Evolutionary conservation across 2,888 invertebrate species (phyloP).

Genomic region (Archaeoteleia sp.): DNA sequence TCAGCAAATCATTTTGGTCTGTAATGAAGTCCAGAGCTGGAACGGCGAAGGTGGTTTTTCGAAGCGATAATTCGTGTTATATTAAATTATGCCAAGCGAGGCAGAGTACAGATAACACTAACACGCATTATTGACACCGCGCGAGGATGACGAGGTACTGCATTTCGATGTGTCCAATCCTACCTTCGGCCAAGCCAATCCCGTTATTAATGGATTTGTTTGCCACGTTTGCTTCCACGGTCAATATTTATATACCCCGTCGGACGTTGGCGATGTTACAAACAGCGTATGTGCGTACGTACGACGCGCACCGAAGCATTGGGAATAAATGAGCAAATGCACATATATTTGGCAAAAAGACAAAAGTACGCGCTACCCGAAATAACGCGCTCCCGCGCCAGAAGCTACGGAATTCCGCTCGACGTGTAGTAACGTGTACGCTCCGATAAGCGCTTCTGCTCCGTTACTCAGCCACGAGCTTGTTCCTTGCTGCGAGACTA

Average conservation of each 20-base stretch:
- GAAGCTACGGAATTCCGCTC: conserved; percentile 49
- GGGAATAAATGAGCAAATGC: conserved; percentile 64
- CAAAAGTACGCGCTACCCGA: conserved; percentile 60
- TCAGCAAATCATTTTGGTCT: too few relatives aligned
- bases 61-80: conserved; percentile 40
- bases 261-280: conserved; percentile 59
- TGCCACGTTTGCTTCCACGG: conserved; percentile 64
- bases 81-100: conserved; percentile 46
- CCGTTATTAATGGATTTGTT: conserved; percentile 72
- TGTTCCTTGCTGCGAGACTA: conserved; percentile 38
- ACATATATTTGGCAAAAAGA: conserved; percentile 65
- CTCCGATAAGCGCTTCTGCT: conserved; percentile 38
- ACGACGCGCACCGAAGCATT: conserved; percentile 32
- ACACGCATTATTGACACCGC: conserved; percentile 43
- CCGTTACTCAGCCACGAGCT: conserved; percentile 50
- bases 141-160: conserved; percentile 18
- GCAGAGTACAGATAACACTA: conserved; percentile 27
- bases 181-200: conserved; percentile 61
- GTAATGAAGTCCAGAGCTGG: too few relatives aligned
- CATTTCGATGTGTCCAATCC: conserved; percentile 33
- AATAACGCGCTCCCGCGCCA: conserved; percentile 43
- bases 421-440: conserved; percentile 39
- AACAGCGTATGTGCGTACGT: conserved; percentile 39
- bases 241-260: conserved; percentile 70
- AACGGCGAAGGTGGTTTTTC: too few relatives aligned